phyloP scores from a whole-genome alignment of 2,797 vertebrate genomes.

The Denticeps clupeoides region DNA sequence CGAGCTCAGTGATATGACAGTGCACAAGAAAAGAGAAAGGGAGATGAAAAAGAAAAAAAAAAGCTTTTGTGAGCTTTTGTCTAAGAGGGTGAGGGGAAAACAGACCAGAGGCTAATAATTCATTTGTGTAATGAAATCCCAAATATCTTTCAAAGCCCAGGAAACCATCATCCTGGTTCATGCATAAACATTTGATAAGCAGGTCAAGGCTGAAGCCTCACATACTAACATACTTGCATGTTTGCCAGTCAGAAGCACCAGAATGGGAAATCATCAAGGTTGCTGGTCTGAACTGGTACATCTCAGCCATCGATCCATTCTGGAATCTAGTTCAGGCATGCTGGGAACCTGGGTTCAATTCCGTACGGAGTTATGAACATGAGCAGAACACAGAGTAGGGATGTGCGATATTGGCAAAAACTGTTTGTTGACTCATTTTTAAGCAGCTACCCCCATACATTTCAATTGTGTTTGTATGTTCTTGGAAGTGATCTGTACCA shows the following conservation, averaged over 20 bases:
- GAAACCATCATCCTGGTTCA: slow-evolving; percentile 8
- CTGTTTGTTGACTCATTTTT: too few species aligned
- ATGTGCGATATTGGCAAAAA: too few species aligned
- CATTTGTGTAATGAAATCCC: slow-evolving; percentile 20
- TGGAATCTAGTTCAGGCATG: too few species aligned
- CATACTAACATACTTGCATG: not conserved
- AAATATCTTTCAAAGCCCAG: slow-evolving; percentile 12
- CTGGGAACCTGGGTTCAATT: too few species aligned
- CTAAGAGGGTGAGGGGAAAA: slow-evolving; percentile 19
- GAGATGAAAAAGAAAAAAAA: slow-evolving; percentile 42
- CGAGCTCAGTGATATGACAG: slow-evolving; percentile 55
- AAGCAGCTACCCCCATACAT: too few species aligned
- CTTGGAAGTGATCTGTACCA: too few species aligned
- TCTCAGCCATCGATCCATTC: too few species aligned
- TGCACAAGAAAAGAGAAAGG: slow-evolving; percentile 38
- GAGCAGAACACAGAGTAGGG: too few species aligned
- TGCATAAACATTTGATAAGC: not conserved
- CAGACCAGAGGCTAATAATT: slow-evolving; percentile 17
- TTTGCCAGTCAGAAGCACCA: not conserved
- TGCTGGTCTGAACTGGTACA: too few species aligned
- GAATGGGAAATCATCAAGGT: too few species aligned
- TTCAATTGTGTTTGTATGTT: too few species aligned
- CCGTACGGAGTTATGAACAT: too few species aligned
- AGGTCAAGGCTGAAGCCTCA: slow-evolving; percentile 4
- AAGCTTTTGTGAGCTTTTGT: slow-evolving; percentile 15